These are phyloP conservation scores for Irena cyanogastra DNA, from an alignment of 2,113 vertebrate genomes.

Conservation along the genomic window DNA sequence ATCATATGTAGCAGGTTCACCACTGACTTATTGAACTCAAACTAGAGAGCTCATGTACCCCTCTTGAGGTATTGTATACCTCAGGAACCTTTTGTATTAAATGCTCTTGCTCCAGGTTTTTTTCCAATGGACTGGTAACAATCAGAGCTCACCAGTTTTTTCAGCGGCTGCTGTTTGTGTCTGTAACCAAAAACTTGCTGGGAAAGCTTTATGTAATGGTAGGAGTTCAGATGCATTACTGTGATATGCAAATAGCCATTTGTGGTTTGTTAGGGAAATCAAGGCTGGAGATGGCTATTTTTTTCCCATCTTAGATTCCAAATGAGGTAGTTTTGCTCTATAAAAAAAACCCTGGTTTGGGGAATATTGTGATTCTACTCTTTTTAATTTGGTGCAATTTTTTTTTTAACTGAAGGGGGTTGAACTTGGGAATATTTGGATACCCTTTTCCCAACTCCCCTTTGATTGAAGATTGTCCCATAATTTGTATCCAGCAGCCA, in stretches of 20 bases:
- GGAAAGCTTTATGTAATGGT: background rate
- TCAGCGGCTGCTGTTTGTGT: background rate
- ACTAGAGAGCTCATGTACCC: background rate
- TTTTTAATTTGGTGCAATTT: background rate
- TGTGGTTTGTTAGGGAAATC: background rate
- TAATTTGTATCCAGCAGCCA: background rate
- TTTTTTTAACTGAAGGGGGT: background rate
- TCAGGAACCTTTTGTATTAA: background rate
- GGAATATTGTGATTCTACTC: background rate
- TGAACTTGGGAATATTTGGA: background rate
- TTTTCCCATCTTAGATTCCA: background rate
- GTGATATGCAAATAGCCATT: background rate
- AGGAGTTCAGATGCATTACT: background rate
- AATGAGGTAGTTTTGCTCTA: background rate
- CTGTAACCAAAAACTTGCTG: background rate
- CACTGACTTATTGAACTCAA: background rate
- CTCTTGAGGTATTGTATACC: background rate
- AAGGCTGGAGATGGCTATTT: background rate
- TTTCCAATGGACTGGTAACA: background rate
- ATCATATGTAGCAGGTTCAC: background rate
- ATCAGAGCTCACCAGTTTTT: background rate
- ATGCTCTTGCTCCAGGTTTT: background rate
- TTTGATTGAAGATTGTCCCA: background rate
- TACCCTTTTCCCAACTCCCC: background rate
- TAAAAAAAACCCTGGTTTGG: accelerated